A percentile compares a stretch with the other conserved stretches of the same genome.
These are phyloP conservation scores for Leptocoma aspasia DNA, from an alignment of 2,113 vertebrate species.

Conservation along the genomic window DNA sequence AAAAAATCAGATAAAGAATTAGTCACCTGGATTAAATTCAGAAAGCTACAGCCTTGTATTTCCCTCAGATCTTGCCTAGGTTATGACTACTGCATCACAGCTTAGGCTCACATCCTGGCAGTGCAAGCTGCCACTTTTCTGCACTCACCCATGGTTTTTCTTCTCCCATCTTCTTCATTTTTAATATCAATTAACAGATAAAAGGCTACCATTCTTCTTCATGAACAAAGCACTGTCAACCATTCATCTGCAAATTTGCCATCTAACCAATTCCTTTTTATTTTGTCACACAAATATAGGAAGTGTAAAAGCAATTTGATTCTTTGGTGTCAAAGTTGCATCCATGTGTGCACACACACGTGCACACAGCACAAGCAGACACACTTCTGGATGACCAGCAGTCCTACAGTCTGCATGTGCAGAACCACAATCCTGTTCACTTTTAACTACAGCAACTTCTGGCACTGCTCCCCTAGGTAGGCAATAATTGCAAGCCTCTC, in stretches of 20 bases:
- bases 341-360: fast-evolving
- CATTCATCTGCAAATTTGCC: background rate
- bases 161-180: background rate
- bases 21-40: background rate
- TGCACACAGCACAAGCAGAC: background rate
- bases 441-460: background rate
- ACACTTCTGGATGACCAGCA: background rate
- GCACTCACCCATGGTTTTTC: background rate
- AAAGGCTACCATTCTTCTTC: background rate
- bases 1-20: background rate
- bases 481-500: background rate
- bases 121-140: background rate
- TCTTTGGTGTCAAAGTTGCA: background rate
- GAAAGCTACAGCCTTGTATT: background rate
- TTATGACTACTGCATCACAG: background rate
- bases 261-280: background rate
- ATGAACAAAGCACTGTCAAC: background rate
- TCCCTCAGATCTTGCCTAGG: background rate
- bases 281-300: background rate
- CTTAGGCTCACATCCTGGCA: background rate
- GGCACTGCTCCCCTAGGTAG: background rate
- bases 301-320: background rate
- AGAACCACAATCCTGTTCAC: background rate
- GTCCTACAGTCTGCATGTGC: background rate
- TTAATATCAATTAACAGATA: background rate